Evolutionary conservation across 2,888 invertebrate genomes (phyloP), one percentile per base, ranked within the genome.

Genomic region (Caenorhabditis angaria): DNA sequence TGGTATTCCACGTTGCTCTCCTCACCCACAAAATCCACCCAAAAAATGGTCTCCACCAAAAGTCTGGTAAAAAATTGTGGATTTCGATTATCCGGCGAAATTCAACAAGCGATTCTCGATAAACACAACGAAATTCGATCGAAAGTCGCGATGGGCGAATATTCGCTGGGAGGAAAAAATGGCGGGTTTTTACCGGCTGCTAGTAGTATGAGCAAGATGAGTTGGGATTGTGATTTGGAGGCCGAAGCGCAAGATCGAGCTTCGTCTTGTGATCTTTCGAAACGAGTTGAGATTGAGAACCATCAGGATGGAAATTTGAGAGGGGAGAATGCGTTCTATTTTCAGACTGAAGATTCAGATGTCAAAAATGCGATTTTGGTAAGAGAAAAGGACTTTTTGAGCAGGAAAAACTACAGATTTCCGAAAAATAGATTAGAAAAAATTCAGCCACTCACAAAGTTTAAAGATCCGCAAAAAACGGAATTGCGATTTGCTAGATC

Each of bases 111-210:
- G 41, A 41, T 54, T 24, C 25, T 54, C 10, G 27, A 54, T 2
- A 27, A 22, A 35, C 74, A 70, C 66, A 74, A 74, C 51, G 65
- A 65, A 27, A 74, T 74, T 61, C 65, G 74, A 12, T 69, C 74
- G 24, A 51, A 61, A 66, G 74, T 70, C 24, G 74, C 74, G 24
- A 53, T 65, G 10, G 74, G 74, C 24, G 48, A 66, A 62, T 73
- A 73, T 27, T 20, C 18, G 8, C 60, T 61, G 5, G 65, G 29
- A 27, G 6, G 53, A n/a, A n/a, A n/a, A 24, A 62, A 61, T 61
- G 61, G 10, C 8, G 18, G 14, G 0, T 61, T 25, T 41, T 60
- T 73, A 12, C 73, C 73, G 2, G 29, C 61, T 4, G 73, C 73
- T 4, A 35, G 61, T 20, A 61, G 61, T 27, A 73, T 73, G 73